Evolutionary conservation across 2,888 invertebrate genomes (phyloP).

Genomic region (Drosophila testacea): DNA sequence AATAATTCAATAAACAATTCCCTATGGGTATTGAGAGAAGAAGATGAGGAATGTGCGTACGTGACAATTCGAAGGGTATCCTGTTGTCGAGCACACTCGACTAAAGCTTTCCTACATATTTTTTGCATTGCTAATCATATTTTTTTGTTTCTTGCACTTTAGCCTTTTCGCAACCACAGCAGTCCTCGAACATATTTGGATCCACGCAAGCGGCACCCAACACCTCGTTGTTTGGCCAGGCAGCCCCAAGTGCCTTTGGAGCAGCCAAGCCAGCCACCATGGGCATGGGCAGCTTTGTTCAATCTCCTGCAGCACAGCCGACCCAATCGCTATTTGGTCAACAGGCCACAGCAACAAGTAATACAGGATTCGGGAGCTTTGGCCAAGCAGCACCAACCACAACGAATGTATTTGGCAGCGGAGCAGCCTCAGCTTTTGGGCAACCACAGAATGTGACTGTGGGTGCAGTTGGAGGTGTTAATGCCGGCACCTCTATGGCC

Average conservation of each 20-base stretch:
- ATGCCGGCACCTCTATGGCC: slow-evolving; percentile 89
- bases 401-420: slow-evolving; percentile 86
- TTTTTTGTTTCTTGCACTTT: background rate
- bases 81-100: background rate
- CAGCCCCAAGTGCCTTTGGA: slow-evolving; percentile 87
- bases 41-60: too few relatives aligned
- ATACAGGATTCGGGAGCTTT: slow-evolving; percentile 87
- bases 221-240: slow-evolving; percentile 88
- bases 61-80: background rate
- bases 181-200: slow-evolving; percentile 88
- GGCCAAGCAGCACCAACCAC: slow-evolving; percentile 87
- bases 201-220: slow-evolving; percentile 84
- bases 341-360: slow-evolving; percentile 83
- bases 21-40: too few relatives aligned
- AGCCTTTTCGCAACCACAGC: slow-evolving; percentile 85
- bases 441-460: slow-evolving; percentile 65
- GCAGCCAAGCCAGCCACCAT: slow-evolving; percentile 85
- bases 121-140: background rate
- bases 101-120: background rate
- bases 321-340: slow-evolving; percentile 87
- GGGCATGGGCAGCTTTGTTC: slow-evolving; percentile 82
- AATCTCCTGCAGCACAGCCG: slow-evolving; percentile 81
- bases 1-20: too few relatives aligned
- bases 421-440: slow-evolving; percentile 81
- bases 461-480: slow-evolving; percentile 59